Evolutionary conservation across 2,888 invertebrate species (phyloP).

Genomic region (Bellardia bayeri): DNA sequence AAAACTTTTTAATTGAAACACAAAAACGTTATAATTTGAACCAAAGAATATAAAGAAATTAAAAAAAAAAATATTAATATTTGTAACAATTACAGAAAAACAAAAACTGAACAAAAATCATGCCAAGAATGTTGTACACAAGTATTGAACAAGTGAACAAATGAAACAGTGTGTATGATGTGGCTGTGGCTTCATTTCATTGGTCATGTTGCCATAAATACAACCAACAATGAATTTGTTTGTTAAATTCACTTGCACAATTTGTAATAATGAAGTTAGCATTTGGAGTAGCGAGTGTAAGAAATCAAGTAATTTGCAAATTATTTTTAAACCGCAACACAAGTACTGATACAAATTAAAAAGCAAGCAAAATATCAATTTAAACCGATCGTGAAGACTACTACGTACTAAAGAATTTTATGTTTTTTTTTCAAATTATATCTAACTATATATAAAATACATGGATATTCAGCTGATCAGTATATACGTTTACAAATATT

Average conservation of each 20-base stretch:
- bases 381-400: neutral
- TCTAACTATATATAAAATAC: neutral
- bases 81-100: slow-evolving; percentile 34
- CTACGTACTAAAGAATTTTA: neutral
- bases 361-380: neutral
- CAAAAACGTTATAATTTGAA: slow-evolving; percentile 12
- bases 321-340: slow-evolving; percentile 6
- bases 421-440: too few relatives aligned
- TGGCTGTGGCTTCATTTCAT: slow-evolving; percentile 16
- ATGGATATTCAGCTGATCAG: neutral
- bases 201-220: slow-evolving; percentile 1
- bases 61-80: slow-evolving; percentile 8
- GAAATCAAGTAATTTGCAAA: slow-evolving; percentile 48
- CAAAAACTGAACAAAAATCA: neutral
- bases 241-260: slow-evolving; percentile 32
- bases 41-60: neutral
- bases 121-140: slow-evolving; percentile 30
- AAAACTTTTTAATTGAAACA: slow-evolving; percentile 14
- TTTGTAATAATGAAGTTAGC: slow-evolving; percentile 24
- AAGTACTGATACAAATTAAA: neutral
- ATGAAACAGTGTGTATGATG: neutral
- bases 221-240: slow-evolving; percentile 4
- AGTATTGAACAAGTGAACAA: neutral
- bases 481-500: too few relatives aligned
- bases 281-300: slow-evolving; percentile 33